A percentile compares a stretch with the other conserved stretches of the same genome.
These are phyloP conservation scores for Albula goreensis DNA, from an alignment of 2,113 vertebrate species.

Conservation along the genomic window DNA sequence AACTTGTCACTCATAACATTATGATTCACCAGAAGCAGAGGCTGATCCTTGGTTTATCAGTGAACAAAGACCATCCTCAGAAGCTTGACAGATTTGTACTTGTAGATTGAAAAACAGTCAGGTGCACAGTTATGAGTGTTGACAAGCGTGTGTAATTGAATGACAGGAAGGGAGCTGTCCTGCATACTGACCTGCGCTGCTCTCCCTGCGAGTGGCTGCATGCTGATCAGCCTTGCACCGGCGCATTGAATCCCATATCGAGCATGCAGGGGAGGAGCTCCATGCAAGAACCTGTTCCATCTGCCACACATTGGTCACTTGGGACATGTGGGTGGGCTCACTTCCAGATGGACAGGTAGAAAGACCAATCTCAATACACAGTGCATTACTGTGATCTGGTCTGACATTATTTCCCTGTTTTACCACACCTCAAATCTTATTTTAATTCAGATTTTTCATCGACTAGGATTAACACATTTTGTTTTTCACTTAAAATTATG, in stretches of 20 bases:
- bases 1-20: no score
- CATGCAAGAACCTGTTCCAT: not conserved
- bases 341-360: conserved; percentile 20
- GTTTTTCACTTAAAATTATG: not conserved
- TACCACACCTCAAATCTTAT: not conserved
- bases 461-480: not conserved
- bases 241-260: not conserved
- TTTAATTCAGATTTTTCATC: no score
- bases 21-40: no score
- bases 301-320: conserved; percentile 18
- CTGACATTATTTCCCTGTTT: not conserved
- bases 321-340: conserved; percentile 28
- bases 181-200: not conserved
- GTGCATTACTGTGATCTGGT: conserved; percentile 19
- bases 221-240: not conserved
- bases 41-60: no score
- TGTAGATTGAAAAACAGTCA: no score
- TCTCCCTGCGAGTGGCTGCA: not conserved
- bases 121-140: no score
- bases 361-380: conserved; percentile 21
- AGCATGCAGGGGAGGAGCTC: not conserved
- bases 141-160: not conserved
- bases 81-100: no score
- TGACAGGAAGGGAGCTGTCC: not conserved
- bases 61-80: no score